These are phyloP conservation scores for Timema podura DNA, from an alignment of 2,888 invertebrate species.

Conservation along the genomic window DNA sequence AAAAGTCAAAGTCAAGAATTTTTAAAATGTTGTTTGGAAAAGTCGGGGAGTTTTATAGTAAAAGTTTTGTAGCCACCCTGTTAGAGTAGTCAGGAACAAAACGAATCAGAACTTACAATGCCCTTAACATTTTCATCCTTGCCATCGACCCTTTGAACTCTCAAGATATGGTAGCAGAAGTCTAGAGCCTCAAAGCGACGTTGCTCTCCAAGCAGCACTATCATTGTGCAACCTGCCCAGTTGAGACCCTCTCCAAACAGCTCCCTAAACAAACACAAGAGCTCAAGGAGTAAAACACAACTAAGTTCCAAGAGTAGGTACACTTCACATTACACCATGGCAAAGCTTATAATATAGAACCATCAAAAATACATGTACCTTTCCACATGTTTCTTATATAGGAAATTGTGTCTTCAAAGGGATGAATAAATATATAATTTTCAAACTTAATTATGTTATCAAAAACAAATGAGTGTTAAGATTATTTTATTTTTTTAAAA, in stretches of 20 bases:
- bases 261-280: constrained; percentile 57
- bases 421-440: no score
- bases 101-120: constrained; percentile 65
- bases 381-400: no score
- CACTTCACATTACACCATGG: background rate
- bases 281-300: background rate
- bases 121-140: constrained; percentile 94
- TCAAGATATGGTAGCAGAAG: constrained; percentile 95
- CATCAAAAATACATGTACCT: no score
- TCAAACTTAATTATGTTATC: no score
- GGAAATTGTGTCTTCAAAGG: no score
- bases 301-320: background rate
- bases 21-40: no score
- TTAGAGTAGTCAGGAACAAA: constrained; percentile 3
- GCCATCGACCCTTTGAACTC: constrained; percentile 93
- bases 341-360: background rate
- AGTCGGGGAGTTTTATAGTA: no score
- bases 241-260: constrained; percentile 97
- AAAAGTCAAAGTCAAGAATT: no score
- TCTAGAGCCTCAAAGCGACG: constrained; percentile 94
- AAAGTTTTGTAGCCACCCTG: background rate
- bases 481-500: no score
- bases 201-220: constrained; percentile 91
- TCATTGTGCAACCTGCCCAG: constrained; percentile 98
- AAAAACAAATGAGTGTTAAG: no score